Evolutionary conservation across 1,140 invertebrate genomes (phyloP), one percentile per base, ranked within the genome.

Genomic region (Calephelis nemesis): DNA sequence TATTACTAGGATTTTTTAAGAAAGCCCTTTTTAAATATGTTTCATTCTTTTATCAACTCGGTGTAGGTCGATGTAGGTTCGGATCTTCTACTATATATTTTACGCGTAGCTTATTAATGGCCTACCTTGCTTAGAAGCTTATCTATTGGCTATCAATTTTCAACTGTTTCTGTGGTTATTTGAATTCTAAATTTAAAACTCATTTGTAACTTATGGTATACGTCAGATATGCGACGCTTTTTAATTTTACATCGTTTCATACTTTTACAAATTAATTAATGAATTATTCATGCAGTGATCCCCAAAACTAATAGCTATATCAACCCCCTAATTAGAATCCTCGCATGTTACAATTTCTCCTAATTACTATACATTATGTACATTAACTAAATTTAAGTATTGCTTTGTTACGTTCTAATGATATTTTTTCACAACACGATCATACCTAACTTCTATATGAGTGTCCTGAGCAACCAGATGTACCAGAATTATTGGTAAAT

Each of bases 391-490:
- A 79, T 73, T 77, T 75, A 83, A 88, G 72, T 91, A 91, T 91
- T 91, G 87, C 87, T 91, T 89, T 64, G 72, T 84, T 87, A 88
- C 73, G 69, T 78, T 74, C 84, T 87, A 89, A 79, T 90, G 86
- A 91, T 91, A 90, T 88, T 76, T 75, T 66, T 74, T 79, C 63
- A 63, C 62, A 63, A 63, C 74, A 74, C 72, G 76, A 78, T 72
- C 42, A 76, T 73, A 79, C 81, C 83, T 91, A 91, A 78, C 85
- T 91, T 65, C 86, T 76, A 78, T 91, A 91, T 12, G 81, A 77
- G 73, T 89, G 81, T 68, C 87, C 85, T 65, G 88, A 91, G 76
- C 84, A 91, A 74, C 87, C 88, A n/a, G 88, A 91, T 65, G 87
- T 77, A 50, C 88, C 86, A 62, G 87, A 87, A 58, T 88, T 81